These are phyloP conservation scores for Eupithecia centaureata DNA, from an alignment of 2,888 invertebrate genomes.

Conservation along the genomic window DNA sequence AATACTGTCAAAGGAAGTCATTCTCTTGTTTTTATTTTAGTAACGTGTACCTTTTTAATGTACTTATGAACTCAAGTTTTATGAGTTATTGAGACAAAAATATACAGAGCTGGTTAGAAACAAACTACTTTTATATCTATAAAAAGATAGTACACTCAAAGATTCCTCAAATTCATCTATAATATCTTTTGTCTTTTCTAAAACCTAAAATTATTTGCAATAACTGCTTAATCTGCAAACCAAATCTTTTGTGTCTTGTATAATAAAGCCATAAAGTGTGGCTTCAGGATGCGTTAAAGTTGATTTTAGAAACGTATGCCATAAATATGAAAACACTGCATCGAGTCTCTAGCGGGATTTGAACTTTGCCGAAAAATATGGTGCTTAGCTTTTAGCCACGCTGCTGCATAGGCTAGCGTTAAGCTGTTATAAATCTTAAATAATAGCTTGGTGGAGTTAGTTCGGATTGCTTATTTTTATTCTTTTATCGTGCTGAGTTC, in stretches of 20 bases:
- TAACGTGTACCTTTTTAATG: no score
- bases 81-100: no score
- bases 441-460: slow-evolving; percentile 1
- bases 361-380: slow-evolving; percentile 27
- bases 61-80: no score
- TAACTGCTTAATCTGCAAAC: neutral
- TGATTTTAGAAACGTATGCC: slow-evolving; percentile 47
- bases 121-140: no score
- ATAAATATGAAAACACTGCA: slow-evolving; percentile 50
- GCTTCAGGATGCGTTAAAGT: slow-evolving; percentile 34
- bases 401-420: slow-evolving; percentile 16
- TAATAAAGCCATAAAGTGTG: slow-evolving; percentile 17
- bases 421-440: slow-evolving; percentile 11
- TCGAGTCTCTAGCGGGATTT: slow-evolving; percentile 25
- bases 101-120: no score
- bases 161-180: no score
- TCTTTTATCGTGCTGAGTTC: slow-evolving; percentile 1
- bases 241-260: slow-evolving; percentile 10
- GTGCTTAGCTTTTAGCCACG: slow-evolving; percentile 11
- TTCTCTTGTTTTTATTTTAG: neutral
- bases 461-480: slow-evolving; percentile 5
- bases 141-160: no score
- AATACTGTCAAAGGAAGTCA: neutral
- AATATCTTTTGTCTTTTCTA: no score
- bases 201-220: neutral